A percentile compares a stretch with the other conserved stretches of the same genome.
Conservation (phyloP, 2,113 vertebrate species). For the Sylvia atricapilla region DNA sequence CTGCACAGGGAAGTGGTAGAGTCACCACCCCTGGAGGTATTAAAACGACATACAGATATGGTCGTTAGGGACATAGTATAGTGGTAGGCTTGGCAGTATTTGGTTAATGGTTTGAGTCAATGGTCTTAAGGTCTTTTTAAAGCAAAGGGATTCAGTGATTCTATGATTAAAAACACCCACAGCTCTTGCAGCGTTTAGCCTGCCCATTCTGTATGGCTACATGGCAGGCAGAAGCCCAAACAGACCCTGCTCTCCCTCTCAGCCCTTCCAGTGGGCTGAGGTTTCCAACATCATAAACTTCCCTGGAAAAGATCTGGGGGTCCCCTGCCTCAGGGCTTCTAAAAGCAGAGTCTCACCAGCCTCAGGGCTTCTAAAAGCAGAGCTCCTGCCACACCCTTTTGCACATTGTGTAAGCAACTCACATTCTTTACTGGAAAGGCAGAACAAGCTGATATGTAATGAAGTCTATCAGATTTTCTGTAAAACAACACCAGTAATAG, state of each 20-base stretch:
- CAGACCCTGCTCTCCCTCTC: fast-evolving
- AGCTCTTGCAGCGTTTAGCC: not conserved
- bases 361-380: not conserved
- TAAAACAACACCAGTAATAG: not conserved
- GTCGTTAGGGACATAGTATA: not conserved
- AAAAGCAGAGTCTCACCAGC: not conserved
- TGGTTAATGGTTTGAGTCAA: not conserved
- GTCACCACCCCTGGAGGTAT: not conserved
- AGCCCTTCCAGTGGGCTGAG: not conserved
- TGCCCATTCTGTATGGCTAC: not conserved
- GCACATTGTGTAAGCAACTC: not conserved
- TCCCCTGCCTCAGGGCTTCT: not conserved
- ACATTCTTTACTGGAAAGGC: conserved; percentile 4
- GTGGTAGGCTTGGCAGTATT: not conserved
- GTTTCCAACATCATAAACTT: not conserved
- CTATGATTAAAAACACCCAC: not conserved
- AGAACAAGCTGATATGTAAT: not conserved
- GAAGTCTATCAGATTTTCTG: not conserved
- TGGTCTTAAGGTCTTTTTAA: not conserved
- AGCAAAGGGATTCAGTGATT: not conserved
- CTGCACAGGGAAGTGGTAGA: not conserved
- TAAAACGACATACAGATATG: not conserved
- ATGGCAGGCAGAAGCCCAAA: not conserved
- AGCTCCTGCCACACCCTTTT: not conserved
- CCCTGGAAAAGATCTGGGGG: not conserved